Percentiles rank a stretch among this genome's conserved stretches.
Conservation (phyloP, 1,140 invertebrate species). For the Zaprionus kolodkinae region DNA sequence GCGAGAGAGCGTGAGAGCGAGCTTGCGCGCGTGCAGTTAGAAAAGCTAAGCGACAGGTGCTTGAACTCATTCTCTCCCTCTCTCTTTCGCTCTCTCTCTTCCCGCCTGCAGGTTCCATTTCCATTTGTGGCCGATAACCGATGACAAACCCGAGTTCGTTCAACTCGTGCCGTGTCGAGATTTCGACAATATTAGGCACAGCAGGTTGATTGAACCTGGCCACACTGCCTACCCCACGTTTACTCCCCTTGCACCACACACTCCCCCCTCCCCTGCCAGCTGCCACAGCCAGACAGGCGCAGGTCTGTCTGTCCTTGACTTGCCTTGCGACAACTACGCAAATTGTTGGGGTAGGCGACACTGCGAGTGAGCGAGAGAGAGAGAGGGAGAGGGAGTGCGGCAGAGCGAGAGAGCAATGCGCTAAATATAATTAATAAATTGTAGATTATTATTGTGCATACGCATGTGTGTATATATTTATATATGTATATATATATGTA, state of each 20-base stretch:
- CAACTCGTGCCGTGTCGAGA: constrained; percentile 45
- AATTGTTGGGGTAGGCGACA: constrained; percentile 71
- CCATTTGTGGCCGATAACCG: constrained; percentile 7
- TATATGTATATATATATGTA: background rate
- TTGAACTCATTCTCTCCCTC: too few relatives aligned
- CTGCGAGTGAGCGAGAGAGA: constrained; percentile 4
- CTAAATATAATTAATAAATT: constrained; percentile 59
- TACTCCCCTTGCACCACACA: too few relatives aligned
- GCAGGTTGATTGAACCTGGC: constrained; percentile 40
- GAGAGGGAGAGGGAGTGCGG: background rate
- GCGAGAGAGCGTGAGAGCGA: background rate
- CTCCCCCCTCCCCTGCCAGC: too few relatives aligned
- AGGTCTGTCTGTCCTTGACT: constrained; percentile 38
- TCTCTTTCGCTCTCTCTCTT: background rate
- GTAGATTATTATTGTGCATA: constrained; percentile 44
- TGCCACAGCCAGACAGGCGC: constrained; percentile 29
- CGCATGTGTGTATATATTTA: background rate
- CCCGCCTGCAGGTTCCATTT: constrained; percentile 32
- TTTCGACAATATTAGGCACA: constrained; percentile 50
- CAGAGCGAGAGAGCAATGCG: constrained; percentile 20
- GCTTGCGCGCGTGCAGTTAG: constrained; percentile 29
- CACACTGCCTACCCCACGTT: background rate
- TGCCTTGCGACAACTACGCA: constrained; percentile 40
- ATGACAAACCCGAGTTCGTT: constrained; percentile 22
- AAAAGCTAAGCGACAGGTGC: constrained; percentile 52